Evolutionary conservation across 2,888 invertebrate species (phyloP), one percentile per base, ranked within the genome.

Genomic region (Brachyptera putata): DNA sequence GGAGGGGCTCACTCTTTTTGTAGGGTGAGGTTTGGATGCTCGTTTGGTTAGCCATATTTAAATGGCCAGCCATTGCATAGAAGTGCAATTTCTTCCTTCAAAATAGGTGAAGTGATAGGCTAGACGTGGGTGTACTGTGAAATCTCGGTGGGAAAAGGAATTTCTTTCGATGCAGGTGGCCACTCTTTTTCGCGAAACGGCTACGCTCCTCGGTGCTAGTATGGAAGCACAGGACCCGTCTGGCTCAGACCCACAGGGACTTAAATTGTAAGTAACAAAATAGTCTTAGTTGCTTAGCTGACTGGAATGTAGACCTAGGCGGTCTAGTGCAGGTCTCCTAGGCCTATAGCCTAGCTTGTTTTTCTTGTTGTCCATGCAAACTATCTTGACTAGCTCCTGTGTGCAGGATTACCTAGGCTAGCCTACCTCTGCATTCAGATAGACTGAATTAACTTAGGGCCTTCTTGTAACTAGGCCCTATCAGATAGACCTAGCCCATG

Each of bases 161-260:
- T 18, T 18, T 36, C 26, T 64, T 57, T 57, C 70, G 72, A 84
- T 84, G 84, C 84, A 84, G 80, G 83, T 84, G 75, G 84, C 84
- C 71, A 84, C 83, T 74, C 75, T 84, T 73, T 84, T 84, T 72
- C 79, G 83, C 71, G 84, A 84, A 78, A 82, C 83, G 74, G 80
- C 83, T 73, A 83, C 82, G 72, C 77, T 84, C 73, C 76, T 84
- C 71, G 83, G 83, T 70, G 84, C 83, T 71, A 79, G 81, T 68
- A 83, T 80, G 78, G 80, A 72, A 66, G 68, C 70, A 49, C 69
- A 68, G 63, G 70, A 70, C 64, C 66, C 68, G 62, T 64, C 68
- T 64, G 69, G 68, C 30, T 53, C 65, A 24, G 66, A 66, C 22
- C 46, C 64, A 53, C 66, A 66, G 39, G 61, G 61, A 61, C 64